Evolutionary conservation across 2,113 vertebrate species (phyloP).

Genomic region (Austrofundulus limnaeus): DNA sequence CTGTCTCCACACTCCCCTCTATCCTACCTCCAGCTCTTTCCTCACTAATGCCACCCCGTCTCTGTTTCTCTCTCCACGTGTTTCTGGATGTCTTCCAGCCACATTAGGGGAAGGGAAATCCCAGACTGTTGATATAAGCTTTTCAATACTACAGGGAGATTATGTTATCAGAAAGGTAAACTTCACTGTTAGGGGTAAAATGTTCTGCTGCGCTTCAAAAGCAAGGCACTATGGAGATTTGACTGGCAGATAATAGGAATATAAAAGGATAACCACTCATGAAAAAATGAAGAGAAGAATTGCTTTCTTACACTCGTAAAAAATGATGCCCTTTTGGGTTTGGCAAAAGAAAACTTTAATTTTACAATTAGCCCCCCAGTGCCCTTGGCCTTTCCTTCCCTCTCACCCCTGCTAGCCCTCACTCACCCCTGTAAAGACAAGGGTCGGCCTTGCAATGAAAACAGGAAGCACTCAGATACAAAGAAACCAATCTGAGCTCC

Average conservation of each 20-base stretch:
- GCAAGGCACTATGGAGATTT: conserved; percentile 56
- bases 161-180: conserved; percentile 93
- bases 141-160: conserved; percentile 89
- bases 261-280: conserved; percentile 20
- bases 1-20: conserved; percentile 74
- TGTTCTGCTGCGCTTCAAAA: conserved; percentile 83
- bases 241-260: conserved; percentile 47
- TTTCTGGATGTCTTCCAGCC: conserved; percentile 85
- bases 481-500: conserved; percentile 82
- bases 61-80: conserved; percentile 66
- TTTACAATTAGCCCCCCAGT: conserved; percentile 86
- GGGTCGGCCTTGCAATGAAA: conserved; percentile 88
- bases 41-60: conserved; percentile 40
- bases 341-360: conserved; percentile 81
- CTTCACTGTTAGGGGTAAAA: conserved; percentile 82
- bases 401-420: conserved; percentile 83
- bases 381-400: conserved; percentile 82
- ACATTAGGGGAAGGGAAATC: conserved; percentile 88
- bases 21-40: conserved; percentile 32
- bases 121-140: conserved; percentile 88
- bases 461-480: conserved; percentile 92
- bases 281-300: conserved; percentile 8
- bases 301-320: conserved; percentile 37
- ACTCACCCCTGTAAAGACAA: conserved; percentile 83
- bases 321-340: conserved; percentile 76